Conservation (phyloP, 2,797 vertebrate species). For the Chrysocyon brachyurus region DNA sequence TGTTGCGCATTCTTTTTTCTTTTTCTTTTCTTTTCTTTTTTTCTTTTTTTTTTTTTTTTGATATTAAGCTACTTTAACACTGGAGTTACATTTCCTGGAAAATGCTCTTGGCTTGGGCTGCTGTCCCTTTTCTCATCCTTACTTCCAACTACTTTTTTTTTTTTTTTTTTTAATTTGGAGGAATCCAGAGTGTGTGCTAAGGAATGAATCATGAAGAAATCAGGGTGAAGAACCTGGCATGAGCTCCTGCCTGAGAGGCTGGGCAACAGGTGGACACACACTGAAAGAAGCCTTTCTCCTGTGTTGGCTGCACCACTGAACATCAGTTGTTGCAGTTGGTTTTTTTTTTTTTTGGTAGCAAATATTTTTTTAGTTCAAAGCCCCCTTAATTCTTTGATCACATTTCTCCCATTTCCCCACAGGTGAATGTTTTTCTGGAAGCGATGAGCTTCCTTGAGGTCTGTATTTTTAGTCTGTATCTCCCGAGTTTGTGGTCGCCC, state of each 20-base stretch:
- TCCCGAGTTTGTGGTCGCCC: background rate
- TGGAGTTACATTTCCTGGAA: slow-evolving; percentile 9
- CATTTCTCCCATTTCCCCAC: no score
- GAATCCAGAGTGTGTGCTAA: no score
- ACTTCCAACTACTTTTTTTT: no score
- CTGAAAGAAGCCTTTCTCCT: background rate
- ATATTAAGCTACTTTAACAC: background rate
- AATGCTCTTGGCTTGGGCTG: background rate
- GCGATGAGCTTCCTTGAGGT: background rate
- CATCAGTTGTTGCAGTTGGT: no score
- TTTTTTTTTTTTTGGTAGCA: background rate
- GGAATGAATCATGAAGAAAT: background rate
- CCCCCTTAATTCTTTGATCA: background rate
- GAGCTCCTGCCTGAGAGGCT: background rate
- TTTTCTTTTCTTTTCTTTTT: background rate
- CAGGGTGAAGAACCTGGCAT: background rate
- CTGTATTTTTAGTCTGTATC: background rate
- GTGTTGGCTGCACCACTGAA: background rate
- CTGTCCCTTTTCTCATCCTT: background rate
- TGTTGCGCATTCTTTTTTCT: background rate
- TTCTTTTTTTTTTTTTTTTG: no score
- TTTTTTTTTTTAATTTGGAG: background rate
- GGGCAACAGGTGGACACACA: background rate
- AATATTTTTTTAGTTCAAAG: background rate
- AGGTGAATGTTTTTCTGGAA: background rate